These are phyloP conservation scores for Hydrozoanthus gracilis DNA, from an alignment of 92 coral and sea anemone species.

Conservation along the genomic window DNA sequence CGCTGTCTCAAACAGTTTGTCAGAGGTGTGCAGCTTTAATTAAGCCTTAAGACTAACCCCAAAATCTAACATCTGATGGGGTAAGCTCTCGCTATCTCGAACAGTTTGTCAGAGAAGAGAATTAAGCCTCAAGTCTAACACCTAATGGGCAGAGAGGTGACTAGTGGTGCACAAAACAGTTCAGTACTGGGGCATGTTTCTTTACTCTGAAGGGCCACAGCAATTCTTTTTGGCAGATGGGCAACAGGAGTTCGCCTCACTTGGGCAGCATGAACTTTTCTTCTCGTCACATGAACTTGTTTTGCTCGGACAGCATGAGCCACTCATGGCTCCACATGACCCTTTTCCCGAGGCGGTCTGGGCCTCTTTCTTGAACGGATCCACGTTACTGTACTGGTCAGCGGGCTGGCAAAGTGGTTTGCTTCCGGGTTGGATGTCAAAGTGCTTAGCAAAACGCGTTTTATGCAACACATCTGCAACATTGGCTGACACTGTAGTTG, in stretches of 20 bases:
- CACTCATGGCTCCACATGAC: background rate
- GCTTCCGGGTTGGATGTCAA: constrained; percentile 59
- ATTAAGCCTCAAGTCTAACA: too few species aligned
- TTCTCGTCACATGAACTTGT: background rate
- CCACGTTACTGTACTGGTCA: constrained; percentile 63
- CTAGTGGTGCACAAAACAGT: too few species aligned
- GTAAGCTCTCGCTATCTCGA: too few species aligned
- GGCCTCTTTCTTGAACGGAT: constrained; percentile 58
- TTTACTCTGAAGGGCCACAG: background rate
- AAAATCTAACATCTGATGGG: too few species aligned
- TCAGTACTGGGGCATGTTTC: too few species aligned
- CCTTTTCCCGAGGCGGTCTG: background rate
- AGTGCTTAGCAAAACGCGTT: constrained; percentile 71
- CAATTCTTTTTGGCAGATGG: constrained; percentile 3
- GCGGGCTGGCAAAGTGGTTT: constrained; percentile 36
- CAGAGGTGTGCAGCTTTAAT: too few species aligned
- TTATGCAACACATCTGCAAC: constrained; percentile 65
- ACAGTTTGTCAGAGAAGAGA: too few species aligned
- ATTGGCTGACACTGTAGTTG: constrained; percentile 63
- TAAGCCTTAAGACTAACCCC: too few species aligned
- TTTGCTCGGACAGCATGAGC: constrained; percentile 12
- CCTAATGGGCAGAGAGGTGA: too few species aligned
- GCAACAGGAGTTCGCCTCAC: background rate
- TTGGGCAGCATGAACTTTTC: background rate
- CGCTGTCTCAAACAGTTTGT: too few species aligned